Conservation (phyloP, 1,140 invertebrate genomes). For the Pinna nobilis region DNA sequence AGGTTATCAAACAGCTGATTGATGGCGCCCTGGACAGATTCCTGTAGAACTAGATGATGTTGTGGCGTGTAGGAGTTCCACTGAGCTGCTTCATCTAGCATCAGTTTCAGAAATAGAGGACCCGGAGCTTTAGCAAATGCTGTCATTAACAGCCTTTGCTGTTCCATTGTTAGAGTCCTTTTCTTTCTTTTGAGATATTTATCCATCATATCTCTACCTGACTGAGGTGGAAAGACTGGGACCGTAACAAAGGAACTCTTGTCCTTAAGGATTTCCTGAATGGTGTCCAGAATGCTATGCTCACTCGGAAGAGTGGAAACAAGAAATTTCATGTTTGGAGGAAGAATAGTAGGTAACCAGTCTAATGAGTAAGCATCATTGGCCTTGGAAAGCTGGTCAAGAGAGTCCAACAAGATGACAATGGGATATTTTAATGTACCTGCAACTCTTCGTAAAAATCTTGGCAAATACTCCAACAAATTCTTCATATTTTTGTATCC, state of each 20-base stretch:
- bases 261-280: constrained; percentile 31
- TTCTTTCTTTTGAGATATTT: constrained; percentile 32
- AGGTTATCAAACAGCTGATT: constrained; percentile 51
- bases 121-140: constrained; percentile 37
- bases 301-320: constrained; percentile 76
- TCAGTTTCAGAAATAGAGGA: constrained; percentile 54
- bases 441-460: constrained; percentile 31
- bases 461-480: constrained; percentile 41
- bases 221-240: constrained; percentile 28
- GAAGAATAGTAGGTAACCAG: constrained; percentile 64
- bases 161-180: constrained; percentile 45
- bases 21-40: constrained; percentile 49
- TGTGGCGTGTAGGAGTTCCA: constrained; percentile 52
- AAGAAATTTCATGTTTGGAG: constrained; percentile 79
- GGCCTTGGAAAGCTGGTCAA: constrained; percentile 60
- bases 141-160: constrained; percentile 41
- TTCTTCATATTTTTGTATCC: constrained; percentile 43
- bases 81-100: constrained; percentile 47
- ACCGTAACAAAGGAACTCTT: constrained; percentile 40
- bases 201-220: constrained; percentile 40
- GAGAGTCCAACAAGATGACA: constrained; percentile 66
- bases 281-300: constrained; percentile 51
- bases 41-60: constrained; percentile 14
- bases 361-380: constrained; percentile 53
- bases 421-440: constrained; percentile 34